Evolutionary conservation across 2,888 invertebrate genomes (phyloP).

Genomic region (Amiota minor): DNA sequence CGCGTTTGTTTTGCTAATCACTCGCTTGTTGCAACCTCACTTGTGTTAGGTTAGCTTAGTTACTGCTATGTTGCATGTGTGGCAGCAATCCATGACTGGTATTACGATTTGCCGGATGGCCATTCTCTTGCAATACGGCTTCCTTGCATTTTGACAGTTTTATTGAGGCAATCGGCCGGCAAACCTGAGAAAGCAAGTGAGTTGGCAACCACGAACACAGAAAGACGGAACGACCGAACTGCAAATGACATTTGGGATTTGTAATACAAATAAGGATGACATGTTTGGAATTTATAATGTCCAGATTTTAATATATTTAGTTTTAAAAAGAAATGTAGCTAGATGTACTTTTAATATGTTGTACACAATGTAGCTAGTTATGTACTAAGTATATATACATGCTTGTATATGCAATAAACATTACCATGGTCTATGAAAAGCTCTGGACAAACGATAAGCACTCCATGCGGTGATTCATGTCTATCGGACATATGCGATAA

Average conservation of each 20-base stretch:
- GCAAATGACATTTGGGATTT: slow-evolving; percentile 24
- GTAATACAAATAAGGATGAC: slow-evolving; percentile 17
- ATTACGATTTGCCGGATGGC: too few species aligned
- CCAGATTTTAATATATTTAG: slow-evolving; percentile 3
- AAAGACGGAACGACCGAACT: too few species aligned
- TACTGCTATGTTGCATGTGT: slow-evolving; percentile 58
- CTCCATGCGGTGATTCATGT: not conserved
- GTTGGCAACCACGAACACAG: not conserved
- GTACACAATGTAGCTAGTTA: not conserved
- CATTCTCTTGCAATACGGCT: not conserved
- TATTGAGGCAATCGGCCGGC: slow-evolving; percentile 65
- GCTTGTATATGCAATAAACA: not conserved
- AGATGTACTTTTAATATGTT: not conserved
- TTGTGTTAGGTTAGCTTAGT: not conserved
- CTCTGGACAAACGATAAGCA: not conserved
- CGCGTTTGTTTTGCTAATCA: slow-evolving; percentile 66
- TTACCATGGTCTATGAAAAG: not conserved
- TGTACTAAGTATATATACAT: not conserved
- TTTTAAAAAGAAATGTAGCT: not conserved
- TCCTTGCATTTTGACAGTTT: slow-evolving; percentile 68
- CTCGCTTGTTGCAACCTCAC: not conserved
- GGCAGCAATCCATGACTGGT: slow-evolving; percentile 56
- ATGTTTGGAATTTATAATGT: slow-evolving; percentile 12
- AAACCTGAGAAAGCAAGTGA: slow-evolving; percentile 50
- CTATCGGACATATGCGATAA: slow-evolving; percentile 13